Conservation (phyloP, 1,140 invertebrate genomes). For the Orchesella cincta region DNA sequence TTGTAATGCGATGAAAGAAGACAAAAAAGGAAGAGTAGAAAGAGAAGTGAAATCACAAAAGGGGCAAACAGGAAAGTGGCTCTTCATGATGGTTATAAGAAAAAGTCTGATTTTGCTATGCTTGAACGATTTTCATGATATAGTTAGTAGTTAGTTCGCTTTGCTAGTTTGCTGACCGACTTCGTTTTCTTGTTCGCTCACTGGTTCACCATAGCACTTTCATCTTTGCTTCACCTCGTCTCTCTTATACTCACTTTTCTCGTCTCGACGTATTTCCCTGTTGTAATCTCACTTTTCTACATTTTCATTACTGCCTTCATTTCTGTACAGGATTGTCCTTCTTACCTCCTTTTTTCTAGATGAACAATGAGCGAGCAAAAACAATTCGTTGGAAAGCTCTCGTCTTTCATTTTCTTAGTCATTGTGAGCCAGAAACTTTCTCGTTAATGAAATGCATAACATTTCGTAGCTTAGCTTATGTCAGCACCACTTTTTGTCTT, state of each 20-base stretch:
- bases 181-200: constrained; percentile 1
- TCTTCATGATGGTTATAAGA: background rate
- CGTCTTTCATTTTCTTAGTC: background rate
- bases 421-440: background rate
- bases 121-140: constrained; percentile 19
- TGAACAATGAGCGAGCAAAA: constrained; percentile 1
- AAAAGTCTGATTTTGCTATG: constrained; percentile 16
- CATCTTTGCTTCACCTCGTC: background rate
- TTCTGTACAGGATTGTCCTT: background rate
- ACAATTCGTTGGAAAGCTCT: background rate
- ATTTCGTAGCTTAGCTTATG: background rate
- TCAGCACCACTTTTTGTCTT: background rate
- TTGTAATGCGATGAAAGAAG: background rate
- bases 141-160: constrained; percentile 19
- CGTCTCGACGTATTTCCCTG: background rate
- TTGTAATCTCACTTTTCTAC: background rate
- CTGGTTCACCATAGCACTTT: too few species aligned
- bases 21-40: background rate
- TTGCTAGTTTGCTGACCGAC: constrained; percentile 9
- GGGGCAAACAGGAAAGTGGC: constrained; percentile 4
- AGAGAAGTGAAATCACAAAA: background rate
- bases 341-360: background rate
- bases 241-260: background rate
- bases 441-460: constrained; percentile 14
- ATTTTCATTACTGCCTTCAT: background rate